A percentile compares a stretch with the other conserved stretches of the same genome.
phyloP scores from a whole-genome alignment of 2,797 vertebrate genomes.

The Acipenser oxyrinchus region DNA sequence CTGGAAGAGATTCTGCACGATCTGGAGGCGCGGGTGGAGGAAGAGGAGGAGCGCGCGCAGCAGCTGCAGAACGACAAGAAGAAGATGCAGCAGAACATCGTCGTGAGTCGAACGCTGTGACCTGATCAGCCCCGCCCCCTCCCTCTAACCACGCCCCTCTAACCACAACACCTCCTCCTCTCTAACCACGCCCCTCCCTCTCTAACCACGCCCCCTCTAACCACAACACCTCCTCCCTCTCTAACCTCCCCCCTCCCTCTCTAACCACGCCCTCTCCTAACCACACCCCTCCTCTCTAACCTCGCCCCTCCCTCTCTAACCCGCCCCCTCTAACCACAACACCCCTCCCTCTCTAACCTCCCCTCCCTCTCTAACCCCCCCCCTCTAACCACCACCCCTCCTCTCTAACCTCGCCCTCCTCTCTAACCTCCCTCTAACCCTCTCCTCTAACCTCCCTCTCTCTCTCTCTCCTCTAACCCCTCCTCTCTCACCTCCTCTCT shows the following conservation, averaged over 20 bases:
- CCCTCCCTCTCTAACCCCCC: not conserved
- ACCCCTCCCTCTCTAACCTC: no score
- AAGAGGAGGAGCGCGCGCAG: conserved; percentile 87
- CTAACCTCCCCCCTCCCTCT: no score
- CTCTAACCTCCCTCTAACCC: no score
- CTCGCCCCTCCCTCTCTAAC: no score
- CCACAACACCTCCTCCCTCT: not conserved
- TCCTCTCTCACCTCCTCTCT: no score
- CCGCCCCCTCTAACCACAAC: no score
- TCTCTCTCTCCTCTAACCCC: no score
- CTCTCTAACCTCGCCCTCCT: no score
- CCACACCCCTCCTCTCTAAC: no score
- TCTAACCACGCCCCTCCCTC: no score
- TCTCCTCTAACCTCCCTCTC: no score
- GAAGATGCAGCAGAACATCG: conserved; percentile 97
- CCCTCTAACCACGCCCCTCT: not conserved
- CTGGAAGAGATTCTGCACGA: conserved; percentile 96
- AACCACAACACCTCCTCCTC: not conserved
- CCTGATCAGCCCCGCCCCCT: not conserved
- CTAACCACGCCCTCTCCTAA: not conserved
- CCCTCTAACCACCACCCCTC: not conserved
- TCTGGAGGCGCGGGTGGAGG: conserved; percentile 89
- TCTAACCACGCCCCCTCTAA: not conserved
- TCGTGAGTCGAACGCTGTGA: conserved; percentile 43
- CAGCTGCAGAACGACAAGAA: conserved; percentile 78